These are phyloP conservation scores for Loxodonta africana DNA, from an alignment of 2,113 vertebrate species.

Conservation along the genomic window DNA sequence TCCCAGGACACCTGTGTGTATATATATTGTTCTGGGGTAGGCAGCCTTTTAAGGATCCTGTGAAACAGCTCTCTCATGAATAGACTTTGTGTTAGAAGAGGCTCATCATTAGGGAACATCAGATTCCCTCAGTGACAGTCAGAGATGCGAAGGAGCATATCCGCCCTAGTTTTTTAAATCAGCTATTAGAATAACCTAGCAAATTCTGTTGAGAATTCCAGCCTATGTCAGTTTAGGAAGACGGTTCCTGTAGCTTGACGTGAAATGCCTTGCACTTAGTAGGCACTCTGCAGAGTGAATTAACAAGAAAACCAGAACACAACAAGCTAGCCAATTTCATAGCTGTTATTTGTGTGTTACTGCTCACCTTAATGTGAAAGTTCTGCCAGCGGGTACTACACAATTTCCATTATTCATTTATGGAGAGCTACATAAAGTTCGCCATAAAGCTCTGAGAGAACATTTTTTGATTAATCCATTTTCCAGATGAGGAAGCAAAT, in stretches of 20 bases:
- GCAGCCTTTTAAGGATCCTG: neutral
- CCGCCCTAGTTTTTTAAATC: neutral
- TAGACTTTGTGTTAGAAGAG: neutral
- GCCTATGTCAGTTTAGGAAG: neutral
- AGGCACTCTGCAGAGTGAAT: constrained; percentile 25
- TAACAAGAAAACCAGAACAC: neutral
- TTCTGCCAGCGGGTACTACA: constrained; percentile 26
- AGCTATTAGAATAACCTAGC: neutral
- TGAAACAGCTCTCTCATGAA: neutral
- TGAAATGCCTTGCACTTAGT: constrained; percentile 5
- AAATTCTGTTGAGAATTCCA: constrained; percentile 20
- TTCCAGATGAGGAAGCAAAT: constrained; percentile 74
- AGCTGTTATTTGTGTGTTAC: constrained; percentile 11
- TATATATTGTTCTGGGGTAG: neutral
- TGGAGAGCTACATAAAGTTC: constrained; percentile 60
- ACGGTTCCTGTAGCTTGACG: neutral
- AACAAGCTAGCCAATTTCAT: neutral
- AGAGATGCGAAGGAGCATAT: neutral
- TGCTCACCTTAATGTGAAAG: constrained; percentile 43
- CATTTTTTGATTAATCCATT: constrained; percentile 74
- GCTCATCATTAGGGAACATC: neutral
- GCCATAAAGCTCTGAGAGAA: constrained; percentile 59
- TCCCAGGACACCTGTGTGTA: too few relatives aligned
- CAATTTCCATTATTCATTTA: constrained; percentile 63
- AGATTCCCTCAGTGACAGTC: neutral